Evolutionary conservation across 2,113 vertebrate species (phyloP).

Genomic region (Myrmophylax atrothorax): DNA sequence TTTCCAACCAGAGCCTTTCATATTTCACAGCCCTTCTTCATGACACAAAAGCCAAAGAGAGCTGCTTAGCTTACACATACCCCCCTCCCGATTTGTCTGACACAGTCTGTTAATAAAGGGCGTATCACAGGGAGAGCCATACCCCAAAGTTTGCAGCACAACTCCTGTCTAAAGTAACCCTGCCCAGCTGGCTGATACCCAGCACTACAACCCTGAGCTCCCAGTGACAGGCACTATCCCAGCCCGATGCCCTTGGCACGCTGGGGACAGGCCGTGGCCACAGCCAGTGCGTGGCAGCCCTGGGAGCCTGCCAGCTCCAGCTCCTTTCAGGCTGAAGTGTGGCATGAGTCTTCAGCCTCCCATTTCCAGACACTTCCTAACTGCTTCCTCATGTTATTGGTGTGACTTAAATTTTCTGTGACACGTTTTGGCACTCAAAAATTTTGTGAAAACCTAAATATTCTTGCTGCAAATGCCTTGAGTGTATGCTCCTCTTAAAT

Average conservation of each 20-base stretch:
- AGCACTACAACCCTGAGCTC: accelerated
- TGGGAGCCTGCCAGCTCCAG: not conserved
- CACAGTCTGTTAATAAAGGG: not conserved
- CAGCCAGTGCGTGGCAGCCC: not conserved
- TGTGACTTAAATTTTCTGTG: constrained; percentile 8
- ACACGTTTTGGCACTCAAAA: not conserved
- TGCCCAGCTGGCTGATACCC: not conserved
- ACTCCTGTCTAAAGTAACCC: accelerated
- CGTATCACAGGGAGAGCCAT: accelerated
- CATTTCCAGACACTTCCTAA: constrained; percentile 43
- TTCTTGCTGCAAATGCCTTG: not conserved
- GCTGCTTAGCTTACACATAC: not conserved
- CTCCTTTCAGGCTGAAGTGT: not conserved
- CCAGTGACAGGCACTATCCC: not conserved
- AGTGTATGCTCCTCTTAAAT: not conserved
- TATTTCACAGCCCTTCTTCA: not conserved
- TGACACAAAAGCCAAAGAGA: not conserved
- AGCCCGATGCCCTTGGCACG: accelerated
- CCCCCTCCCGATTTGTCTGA: no score
- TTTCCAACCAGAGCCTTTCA: accelerated
- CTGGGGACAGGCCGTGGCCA: not conserved
- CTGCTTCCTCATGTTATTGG: constrained; percentile 23
- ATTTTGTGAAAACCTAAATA: not conserved
- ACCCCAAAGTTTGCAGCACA: accelerated
- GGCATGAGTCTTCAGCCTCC: not conserved